Conservation (phyloP, 2,113 vertebrate species). For the Cepphus grylle region DNA sequence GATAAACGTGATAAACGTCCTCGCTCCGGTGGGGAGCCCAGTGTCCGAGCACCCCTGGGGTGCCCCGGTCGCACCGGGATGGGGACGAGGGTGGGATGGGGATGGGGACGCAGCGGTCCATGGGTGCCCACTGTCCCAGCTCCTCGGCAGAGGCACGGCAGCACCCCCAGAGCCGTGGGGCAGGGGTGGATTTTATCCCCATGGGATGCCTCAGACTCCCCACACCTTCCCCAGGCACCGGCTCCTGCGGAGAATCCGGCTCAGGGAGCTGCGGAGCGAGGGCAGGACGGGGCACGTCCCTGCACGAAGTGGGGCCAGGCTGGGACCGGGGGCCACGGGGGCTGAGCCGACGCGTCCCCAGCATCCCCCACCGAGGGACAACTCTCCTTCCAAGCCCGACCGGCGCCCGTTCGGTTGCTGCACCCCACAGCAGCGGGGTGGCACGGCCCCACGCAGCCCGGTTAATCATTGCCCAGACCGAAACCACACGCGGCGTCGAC, state of each 20-base stretch:
- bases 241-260: accelerated
- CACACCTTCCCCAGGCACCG: not conserved
- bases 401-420: accelerated
- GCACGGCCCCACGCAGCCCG: not conserved
- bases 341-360: not conserved
- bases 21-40: too few relatives aligned
- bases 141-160: not conserved
- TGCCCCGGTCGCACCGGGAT: not conserved
- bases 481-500: slow-evolving; percentile 63
- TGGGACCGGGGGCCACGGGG: not conserved
- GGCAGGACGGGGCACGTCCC: not conserved
- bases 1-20: not conserved
- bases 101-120: not conserved
- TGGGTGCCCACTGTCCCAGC: not conserved
- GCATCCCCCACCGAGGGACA: not conserved
- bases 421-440: too few relatives aligned
- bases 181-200: not conserved
- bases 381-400: not conserved
- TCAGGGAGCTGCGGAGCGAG: not conserved
- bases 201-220: not conserved
- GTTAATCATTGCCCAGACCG: slow-evolving; percentile 85
- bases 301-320: accelerated
- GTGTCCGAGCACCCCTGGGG: too few relatives aligned
- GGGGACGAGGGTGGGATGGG: not conserved
- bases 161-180: not conserved